Base-by-base conservation (phyloP, 2,113 vertebrate species). In the Strix aluco region DNA sequence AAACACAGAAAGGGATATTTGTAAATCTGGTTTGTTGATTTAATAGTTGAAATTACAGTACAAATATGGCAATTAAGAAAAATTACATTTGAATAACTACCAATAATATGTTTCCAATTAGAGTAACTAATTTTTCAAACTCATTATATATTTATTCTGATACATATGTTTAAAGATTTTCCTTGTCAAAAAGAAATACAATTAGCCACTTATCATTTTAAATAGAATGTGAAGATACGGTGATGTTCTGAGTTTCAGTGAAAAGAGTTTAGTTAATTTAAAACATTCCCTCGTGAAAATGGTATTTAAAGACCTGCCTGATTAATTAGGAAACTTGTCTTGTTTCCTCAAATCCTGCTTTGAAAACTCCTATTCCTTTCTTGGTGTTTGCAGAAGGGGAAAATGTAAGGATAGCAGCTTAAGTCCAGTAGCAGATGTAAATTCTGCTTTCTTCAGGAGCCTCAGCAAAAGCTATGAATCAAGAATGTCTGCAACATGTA, bases 131-230 rank as follows among this genome's bases (percentile, higher is more conserved):
- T 90, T 84, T 95, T 93, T 88, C 30, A 51, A 88, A 72, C 16
- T 91, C 36, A 34, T 86, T 93, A 66, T 52, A 22, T 67, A 49
- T 88, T 81, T 83, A 52, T 81, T 84, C 42, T 75, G 65, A 84
- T 72, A 81, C 26, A 21, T 65, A 61, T 69, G 9, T 49, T 96
- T 94, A 90, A 94, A 90, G 21, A 15, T 74, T 92, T 96, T 30
- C 23, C 47, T 86, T 96, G 83, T 86, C 36, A 91, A 81, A 88
- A 86, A 89, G 51, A 88, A 96, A 79, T 55, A 61, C 23, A 72
- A 74, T 88, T 86, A 94, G 13, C 21, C 34, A 72, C 57, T 89
- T 81, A 49, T 71, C 23, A 80, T 92, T 92, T 94, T 84, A 79
- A 89, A 75, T 17, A 69, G 44, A 81, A 75, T 75, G 15, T 89